Percentiles rank a stretch among this genome's conserved stretches.
Evolutionary conservation across 2,888 invertebrate species (phyloP).

Genomic region (Belgica antarctica): DNA sequence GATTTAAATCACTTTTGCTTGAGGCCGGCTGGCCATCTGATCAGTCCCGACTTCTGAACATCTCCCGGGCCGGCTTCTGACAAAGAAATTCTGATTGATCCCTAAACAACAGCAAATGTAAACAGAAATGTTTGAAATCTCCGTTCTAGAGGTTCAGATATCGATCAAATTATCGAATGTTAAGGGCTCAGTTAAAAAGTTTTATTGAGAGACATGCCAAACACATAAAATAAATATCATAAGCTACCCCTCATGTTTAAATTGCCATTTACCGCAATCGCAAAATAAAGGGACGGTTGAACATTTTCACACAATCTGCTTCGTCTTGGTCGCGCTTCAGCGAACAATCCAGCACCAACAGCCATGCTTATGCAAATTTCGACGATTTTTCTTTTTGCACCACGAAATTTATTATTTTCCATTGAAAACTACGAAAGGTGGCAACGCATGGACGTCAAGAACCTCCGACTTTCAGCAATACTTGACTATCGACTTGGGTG

Average conservation of each 20-base stretch:
- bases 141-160: slow-evolving; percentile 18
- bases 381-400: background rate
- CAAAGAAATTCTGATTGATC: background rate
- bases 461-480: slow-evolving; percentile 91
- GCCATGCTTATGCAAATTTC: slow-evolving; percentile 25
- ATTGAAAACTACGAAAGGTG: slow-evolving; percentile 62
- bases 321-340: background rate
- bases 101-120: background rate
- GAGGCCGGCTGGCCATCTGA: background rate
- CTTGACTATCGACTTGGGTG: slow-evolving; percentile 84
- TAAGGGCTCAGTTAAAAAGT: background rate
- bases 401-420: background rate
- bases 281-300: background rate
- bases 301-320: slow-evolving; percentile 19
- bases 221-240: background rate
- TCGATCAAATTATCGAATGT: slow-evolving; percentile 31
- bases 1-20: background rate
- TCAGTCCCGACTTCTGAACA: background rate
- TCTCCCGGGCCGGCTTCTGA: background rate
- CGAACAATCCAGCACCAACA: slow-evolving; percentile 24
- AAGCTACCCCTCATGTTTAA: background rate
- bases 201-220: background rate
- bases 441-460: slow-evolving; percentile 88
- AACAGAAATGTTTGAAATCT: no score
- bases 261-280: slow-evolving; percentile 22